A percentile compares a stretch with the other conserved stretches of the same genome.
These are phyloP conservation scores for Lymantria monacha DNA, from an alignment of 2,888 invertebrate species.

Conservation along the genomic window DNA sequence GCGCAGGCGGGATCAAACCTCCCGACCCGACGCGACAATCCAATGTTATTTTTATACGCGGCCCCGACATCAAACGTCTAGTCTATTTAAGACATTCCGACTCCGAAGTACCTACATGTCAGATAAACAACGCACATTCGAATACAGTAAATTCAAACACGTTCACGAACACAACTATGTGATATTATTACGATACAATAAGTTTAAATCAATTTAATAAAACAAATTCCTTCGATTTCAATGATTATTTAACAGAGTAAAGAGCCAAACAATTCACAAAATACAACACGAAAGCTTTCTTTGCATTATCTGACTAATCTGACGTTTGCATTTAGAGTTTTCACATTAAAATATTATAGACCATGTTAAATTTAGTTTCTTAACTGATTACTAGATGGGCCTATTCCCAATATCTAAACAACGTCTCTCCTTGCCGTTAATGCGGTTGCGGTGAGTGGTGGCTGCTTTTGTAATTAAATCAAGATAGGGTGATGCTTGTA, in stretches of 20 bases:
- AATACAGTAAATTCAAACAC: conserved; percentile 36
- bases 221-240: conserved; percentile 43
- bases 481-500: no score
- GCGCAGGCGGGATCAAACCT: conserved; percentile 55
- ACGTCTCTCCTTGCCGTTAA: no score
- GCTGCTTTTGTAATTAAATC: no score
- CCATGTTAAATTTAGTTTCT: no score
- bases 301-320: neutral
- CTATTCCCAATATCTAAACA: no score
- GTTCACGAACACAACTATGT: conserved; percentile 20
- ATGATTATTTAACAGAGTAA: conserved; percentile 47
- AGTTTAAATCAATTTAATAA: conserved; percentile 28
- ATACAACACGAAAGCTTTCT: conserved; percentile 16
- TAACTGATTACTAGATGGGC: no score
- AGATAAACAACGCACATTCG: conserved; percentile 70
- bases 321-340: no score
- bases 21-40: conserved; percentile 60
- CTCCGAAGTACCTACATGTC: conserved; percentile 67
- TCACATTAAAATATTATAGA: no score
- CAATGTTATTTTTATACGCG: conserved; percentile 78
- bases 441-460: no score
- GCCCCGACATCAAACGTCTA: conserved; percentile 76
- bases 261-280: conserved; percentile 23
- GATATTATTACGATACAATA: neutral
- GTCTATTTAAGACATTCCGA: conserved; percentile 74